Percentiles rank a stretch among this genome's conserved stretches.
These are phyloP conservation scores for Galeopterus variegatus DNA, from an alignment of 2,113 vertebrate species.

Conservation along the genomic window DNA sequence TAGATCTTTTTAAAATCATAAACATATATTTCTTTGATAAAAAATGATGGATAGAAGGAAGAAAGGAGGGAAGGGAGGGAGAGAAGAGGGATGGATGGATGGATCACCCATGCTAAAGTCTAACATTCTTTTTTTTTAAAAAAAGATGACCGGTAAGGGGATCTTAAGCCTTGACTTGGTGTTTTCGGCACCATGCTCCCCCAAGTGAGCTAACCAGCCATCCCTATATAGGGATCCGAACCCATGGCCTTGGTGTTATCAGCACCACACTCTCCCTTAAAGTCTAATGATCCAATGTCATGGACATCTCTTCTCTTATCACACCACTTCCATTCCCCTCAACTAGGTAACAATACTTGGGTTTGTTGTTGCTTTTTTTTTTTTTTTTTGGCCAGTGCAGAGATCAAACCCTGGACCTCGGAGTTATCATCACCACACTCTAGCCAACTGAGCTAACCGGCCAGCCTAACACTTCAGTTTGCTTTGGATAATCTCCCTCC, in stretches of 20 bases:
- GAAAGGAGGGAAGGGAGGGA: not conserved
- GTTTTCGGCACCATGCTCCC: too few relatives aligned
- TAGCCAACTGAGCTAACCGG: too few relatives aligned
- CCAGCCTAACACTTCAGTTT: not conserved
- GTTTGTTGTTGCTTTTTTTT: not conserved
- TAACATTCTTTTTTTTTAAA: not conserved
- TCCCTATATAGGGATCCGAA: too few relatives aligned
- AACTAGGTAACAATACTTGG: not conserved
- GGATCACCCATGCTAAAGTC: not conserved
- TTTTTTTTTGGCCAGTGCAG: too few relatives aligned
- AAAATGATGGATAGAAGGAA: not conserved
- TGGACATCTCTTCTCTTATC: not conserved
- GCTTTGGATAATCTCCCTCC: not conserved
- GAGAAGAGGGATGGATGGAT: not conserved
- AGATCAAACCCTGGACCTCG: too few relatives aligned
- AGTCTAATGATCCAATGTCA: not conserved
- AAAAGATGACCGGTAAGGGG: too few relatives aligned
- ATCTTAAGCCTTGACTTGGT: too few relatives aligned
- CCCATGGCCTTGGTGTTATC: too few relatives aligned
- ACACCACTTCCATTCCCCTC: not conserved
- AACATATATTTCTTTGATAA: not conserved
- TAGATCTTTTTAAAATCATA: not conserved
- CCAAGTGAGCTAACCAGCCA: too few relatives aligned
- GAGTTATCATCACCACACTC: too few relatives aligned
- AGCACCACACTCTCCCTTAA: too few relatives aligned